Evolutionary conservation across 2,113 vertebrate genomes (phyloP), one percentile per base, ranked within the genome.

Genomic region (Xiphophorus maculatus): DNA sequence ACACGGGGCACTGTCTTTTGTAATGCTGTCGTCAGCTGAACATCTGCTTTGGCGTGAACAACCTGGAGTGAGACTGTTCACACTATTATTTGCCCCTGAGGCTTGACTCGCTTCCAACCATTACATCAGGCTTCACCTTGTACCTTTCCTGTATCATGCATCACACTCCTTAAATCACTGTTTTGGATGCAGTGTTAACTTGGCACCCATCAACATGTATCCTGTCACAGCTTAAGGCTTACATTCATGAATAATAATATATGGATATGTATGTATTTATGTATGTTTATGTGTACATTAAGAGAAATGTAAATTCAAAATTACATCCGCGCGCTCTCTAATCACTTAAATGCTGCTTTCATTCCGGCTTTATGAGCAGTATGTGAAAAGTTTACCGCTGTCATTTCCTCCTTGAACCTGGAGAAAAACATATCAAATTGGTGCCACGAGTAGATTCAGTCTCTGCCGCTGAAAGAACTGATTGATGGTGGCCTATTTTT

Each of bases 401-500:
- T 30, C 0, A 33, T 74, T 82, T 70, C 60, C 1, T 74, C 80
- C 73, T 66, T 65, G 71, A 87, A 76, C 71, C 71, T 73, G 72
- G 77, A 80, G 79, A 67, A n/a, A 90, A 92, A 85, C 64, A 69
- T 63, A 75, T 70, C 80, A 90, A 87, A 92, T 85, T 83, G 80
- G 83, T 77, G 81, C 84, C 91, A 88, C 88, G 68, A 81, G 88
- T 89, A 90, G 87, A 88, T 93, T 74, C 83, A 54, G 69, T 81
- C 90, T 84, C 81, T 51, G 69, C 77, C 63, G 19, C 84, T 80
- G 86, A 90, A 90, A 91, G 92, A 66, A 93, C 90, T 94, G 94
- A 94, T 93, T 94, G 93, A 94, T 93, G 92, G 91, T 89, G 90
- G 84, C 90, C 91, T 93, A 93, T 94, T 93, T 93, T 91, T 90